A percentile compares a stretch with the other conserved stretches of the same genome.
These are phyloP conservation scores for Pangasianodon hypophthalmus DNA, from an alignment of 2,113 vertebrate genomes.

Conservation along the genomic window DNA sequence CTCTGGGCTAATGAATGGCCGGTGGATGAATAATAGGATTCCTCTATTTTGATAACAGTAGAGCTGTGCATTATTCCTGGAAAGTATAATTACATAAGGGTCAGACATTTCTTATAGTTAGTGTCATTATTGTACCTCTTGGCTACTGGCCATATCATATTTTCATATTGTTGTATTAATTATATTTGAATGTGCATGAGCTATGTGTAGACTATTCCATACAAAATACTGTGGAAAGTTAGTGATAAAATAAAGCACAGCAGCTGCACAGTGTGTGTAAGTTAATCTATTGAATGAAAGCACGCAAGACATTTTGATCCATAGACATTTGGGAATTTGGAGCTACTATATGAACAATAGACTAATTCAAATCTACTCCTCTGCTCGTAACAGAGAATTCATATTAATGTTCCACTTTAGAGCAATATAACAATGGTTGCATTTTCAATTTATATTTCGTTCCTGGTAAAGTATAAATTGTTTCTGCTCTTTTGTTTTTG, in stretches of 20 bases:
- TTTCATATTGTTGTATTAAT: neutral
- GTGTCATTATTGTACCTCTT: neutral
- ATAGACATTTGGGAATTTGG: neutral
- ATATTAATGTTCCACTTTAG: neutral
- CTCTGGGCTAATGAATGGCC: neutral
- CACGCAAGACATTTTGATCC: neutral
- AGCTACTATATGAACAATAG: neutral
- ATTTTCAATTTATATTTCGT: neutral
- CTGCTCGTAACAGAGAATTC: neutral
- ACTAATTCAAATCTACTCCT: neutral
- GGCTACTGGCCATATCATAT: neutral
- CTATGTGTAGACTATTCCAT: neutral
- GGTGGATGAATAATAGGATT: neutral
- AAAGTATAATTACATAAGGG: neutral
- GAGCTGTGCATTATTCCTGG: neutral
- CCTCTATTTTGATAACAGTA: neutral
- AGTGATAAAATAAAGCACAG: neutral
- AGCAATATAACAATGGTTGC: neutral
- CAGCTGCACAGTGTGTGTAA: neutral
- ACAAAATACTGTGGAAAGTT: neutral
- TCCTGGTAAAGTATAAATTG: neutral
- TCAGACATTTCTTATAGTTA: neutral
- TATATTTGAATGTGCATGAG: neutral
- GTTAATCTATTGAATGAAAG: neutral
- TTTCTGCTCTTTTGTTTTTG: neutral